These are phyloP conservation scores for Colletes gigas DNA, from an alignment of 1,140 invertebrate species.

Conservation along the genomic window DNA sequence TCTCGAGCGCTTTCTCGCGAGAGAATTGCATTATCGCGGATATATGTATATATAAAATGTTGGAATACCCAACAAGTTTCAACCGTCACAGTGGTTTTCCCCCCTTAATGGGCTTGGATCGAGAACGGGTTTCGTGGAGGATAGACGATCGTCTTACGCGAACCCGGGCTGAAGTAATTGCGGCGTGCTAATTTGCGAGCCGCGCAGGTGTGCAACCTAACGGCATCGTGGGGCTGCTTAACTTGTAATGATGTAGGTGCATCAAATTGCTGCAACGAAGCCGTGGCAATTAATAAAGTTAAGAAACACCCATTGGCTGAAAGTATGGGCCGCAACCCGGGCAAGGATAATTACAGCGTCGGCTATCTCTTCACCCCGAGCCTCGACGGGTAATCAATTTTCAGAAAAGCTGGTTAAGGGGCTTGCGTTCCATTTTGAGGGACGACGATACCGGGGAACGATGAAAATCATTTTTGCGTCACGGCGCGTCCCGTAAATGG, in stretches of 20 bases:
- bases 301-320: constrained; percentile 53
- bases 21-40: too few species aligned
- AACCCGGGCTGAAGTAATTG: constrained; percentile 51
- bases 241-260: constrained; percentile 61
- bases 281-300: constrained; percentile 63
- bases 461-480: background rate
- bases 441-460: background rate
- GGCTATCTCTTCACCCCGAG: background rate
- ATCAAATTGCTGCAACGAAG: constrained; percentile 59
- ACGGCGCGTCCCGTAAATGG: too few species aligned
- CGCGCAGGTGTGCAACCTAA: constrained; percentile 4
- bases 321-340: constrained; percentile 37
- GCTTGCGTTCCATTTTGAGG: too few species aligned
- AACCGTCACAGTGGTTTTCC: too few species aligned
- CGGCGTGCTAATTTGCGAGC: constrained; percentile 9
- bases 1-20: too few species aligned
- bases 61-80: too few species aligned
- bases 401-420: constrained; percentile 11
- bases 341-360: constrained; percentile 37
- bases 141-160: constrained; percentile 50
- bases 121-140: constrained; percentile 18
- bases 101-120: background rate
- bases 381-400: constrained; percentile 28
- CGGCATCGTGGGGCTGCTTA: constrained; percentile 24
- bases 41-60: too few species aligned